Percentiles rank a stretch among this genome's conserved stretches.
These are phyloP conservation scores for Trichechus manatus DNA, from an alignment of 2,113 vertebrate genomes.

Conservation along the genomic window DNA sequence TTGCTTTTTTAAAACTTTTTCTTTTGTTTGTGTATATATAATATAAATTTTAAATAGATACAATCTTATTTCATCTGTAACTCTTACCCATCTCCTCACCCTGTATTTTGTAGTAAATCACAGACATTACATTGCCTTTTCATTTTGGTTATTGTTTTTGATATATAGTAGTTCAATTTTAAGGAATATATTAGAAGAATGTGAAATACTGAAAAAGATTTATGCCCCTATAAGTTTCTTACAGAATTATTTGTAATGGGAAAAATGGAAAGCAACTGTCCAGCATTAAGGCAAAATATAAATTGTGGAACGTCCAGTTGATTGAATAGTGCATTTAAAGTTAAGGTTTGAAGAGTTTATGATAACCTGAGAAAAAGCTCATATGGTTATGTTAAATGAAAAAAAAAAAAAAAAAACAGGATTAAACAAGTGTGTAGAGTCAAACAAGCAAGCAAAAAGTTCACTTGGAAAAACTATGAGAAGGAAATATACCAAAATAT, in stretches of 20 bases:
- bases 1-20: neutral
- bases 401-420: neutral
- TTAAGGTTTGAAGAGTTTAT: neutral
- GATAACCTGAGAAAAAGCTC: neutral
- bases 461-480: neutral
- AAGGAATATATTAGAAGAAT: neutral
- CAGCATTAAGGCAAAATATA: neutral
- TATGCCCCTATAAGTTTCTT: neutral
- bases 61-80: neutral
- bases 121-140: neutral
- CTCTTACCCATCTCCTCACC: no score
- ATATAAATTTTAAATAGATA: neutral
- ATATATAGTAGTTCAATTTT: neutral
- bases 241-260: neutral
- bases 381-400: neutral
- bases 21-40: conserved; percentile 6
- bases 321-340: neutral
- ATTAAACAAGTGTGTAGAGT: neutral
- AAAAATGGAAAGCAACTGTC: neutral
- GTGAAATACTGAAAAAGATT: neutral
- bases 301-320: neutral
- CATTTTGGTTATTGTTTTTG: conserved; percentile 16
- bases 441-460: neutral
- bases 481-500: neutral
- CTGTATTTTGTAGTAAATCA: neutral